Evolutionary conservation across 2,888 invertebrate genomes (phyloP).

Genomic region (Ypsolopha scabrella): DNA sequence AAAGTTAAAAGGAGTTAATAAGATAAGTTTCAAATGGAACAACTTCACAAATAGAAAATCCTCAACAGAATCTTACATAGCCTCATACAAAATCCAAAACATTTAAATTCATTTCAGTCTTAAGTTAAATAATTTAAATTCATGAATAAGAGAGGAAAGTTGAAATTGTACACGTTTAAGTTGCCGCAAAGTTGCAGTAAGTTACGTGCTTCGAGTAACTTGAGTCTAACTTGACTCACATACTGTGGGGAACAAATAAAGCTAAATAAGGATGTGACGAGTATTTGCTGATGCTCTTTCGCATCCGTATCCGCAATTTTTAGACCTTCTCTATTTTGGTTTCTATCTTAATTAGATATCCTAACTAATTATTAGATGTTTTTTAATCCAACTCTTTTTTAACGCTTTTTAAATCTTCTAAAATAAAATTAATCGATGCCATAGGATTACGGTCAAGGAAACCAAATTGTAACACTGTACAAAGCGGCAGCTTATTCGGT

Average conservation of each 20-base stretch:
- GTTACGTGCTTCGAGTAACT: slow-evolving; percentile 13
- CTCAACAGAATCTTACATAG: background rate
- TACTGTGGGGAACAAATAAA: background rate
- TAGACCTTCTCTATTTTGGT: no score
- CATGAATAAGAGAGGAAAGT: slow-evolving; percentile 20
- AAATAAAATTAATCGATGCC: no score
- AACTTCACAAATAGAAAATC: no score
- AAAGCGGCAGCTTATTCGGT: no score
- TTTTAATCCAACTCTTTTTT: no score
- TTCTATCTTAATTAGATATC: no score
- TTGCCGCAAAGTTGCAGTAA: slow-evolving; percentile 20
- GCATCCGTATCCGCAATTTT: background rate
- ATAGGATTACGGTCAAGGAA: no score
- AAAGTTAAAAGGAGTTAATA: no score
- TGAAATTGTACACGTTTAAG: slow-evolving; percentile 28
- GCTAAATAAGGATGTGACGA: background rate
- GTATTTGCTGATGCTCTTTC: background rate
- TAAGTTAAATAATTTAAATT: slow-evolving; percentile 12
- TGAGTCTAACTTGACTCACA: background rate
- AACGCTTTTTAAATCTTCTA: no score
- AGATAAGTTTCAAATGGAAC: no score
- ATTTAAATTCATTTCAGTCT: background rate
- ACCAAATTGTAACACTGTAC: no score
- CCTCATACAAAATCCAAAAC: background rate
- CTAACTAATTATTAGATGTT: no score